Conservation (phyloP, 2,113 vertebrate genomes). For the Oplegnathus fasciatus region DNA sequence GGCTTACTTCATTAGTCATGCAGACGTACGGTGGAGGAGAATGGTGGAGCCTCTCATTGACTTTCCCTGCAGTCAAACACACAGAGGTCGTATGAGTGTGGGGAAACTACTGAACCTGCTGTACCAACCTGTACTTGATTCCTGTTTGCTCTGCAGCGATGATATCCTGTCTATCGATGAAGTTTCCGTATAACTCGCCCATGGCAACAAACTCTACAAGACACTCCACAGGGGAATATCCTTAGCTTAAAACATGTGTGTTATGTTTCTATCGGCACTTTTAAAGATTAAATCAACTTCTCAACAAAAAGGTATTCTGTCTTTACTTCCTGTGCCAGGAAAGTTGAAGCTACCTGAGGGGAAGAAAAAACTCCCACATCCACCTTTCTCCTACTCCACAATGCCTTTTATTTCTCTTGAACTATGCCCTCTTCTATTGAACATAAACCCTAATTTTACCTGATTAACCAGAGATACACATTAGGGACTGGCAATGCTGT, state of each 20-base stretch:
- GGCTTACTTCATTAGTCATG: constrained; percentile 78
- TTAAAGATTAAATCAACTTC: constrained; percentile 71
- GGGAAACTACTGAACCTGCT: constrained; percentile 41
- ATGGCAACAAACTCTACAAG: constrained; percentile 57
- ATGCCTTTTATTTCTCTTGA: constrained; percentile 40
- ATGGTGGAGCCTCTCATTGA: constrained; percentile 51
- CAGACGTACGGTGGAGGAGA: constrained; percentile 67
- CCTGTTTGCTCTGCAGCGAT: constrained; percentile 31
- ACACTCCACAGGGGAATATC: constrained; percentile 74
- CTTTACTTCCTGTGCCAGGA: constrained; percentile 53
- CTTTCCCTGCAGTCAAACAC: constrained; percentile 47
- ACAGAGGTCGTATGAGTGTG: constrained; percentile 37
- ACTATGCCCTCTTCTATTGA: constrained; percentile 16
- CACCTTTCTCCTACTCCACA: constrained; percentile 27
- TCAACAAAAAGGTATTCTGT: constrained; percentile 44
- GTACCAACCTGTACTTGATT: constrained; percentile 38
- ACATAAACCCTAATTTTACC: constrained; percentile 42
- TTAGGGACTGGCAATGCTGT: constrained; percentile 22
- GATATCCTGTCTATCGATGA: constrained; percentile 54
- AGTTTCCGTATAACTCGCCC: constrained; percentile 60
- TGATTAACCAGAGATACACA: constrained; percentile 2
- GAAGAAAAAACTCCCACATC: constrained; percentile 36
- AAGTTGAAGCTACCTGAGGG: constrained; percentile 68
- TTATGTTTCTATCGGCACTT: constrained; percentile 71
- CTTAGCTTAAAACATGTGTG: constrained; percentile 56